Evolutionary conservation across 2,113 vertebrate species (phyloP).

Genomic region (Gasterosteus nipponicus): DNA sequence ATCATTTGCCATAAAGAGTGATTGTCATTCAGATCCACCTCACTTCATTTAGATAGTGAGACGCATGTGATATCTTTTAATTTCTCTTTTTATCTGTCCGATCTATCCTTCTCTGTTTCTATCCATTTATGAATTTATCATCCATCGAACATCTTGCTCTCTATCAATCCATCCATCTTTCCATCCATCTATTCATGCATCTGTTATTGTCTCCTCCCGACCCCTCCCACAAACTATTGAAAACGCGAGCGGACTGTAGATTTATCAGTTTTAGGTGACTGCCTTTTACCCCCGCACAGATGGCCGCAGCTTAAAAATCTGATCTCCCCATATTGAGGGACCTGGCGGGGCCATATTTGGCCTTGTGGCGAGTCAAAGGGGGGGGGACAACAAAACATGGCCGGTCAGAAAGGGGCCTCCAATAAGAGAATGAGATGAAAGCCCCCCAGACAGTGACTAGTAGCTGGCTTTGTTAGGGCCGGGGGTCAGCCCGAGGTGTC

Average conservation of each 20-base stretch:
- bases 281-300: conserved; percentile 72
- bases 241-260: conserved; percentile 58
- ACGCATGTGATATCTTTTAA: neutral
- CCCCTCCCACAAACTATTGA: conserved; percentile 53
- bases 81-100: neutral
- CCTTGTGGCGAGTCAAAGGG: conserved; percentile 73
- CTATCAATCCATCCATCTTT: conserved; percentile 47
- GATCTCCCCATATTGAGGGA: conserved; percentile 74
- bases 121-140: neutral
- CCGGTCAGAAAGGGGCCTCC: conserved; percentile 52
- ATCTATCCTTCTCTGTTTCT: neutral
- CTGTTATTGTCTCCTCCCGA: neutral
- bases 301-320: conserved; percentile 75
- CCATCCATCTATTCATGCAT: conserved; percentile 43
- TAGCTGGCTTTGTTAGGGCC: conserved; percentile 74
- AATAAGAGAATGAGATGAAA: conserved; percentile 71
- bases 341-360: conserved; percentile 69
- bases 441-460: conserved; percentile 79
- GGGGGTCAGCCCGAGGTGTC: conserved; percentile 74
- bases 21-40: neutral
- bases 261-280: conserved; percentile 71
- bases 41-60: no score
- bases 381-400: conserved; percentile 69
- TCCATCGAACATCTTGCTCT: conserved; percentile 21
- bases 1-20: neutral